Base-by-base conservation (phyloP, 2,797 vertebrate genomes). In the Remorina albescens region DNA sequence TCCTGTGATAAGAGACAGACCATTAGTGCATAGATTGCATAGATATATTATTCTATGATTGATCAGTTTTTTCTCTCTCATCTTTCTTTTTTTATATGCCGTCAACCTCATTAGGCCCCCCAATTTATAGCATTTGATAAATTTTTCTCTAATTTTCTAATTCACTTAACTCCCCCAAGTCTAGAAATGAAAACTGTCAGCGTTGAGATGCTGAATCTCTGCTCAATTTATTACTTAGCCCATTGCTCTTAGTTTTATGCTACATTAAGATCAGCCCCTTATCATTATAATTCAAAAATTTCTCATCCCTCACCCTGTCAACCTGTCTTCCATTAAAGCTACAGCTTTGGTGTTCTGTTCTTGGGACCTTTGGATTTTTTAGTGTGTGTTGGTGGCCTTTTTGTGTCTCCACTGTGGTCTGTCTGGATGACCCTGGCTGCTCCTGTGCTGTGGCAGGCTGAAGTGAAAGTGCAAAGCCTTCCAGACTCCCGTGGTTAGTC, bases 401-500 rank as follows among this genome's bases (percentile, higher is more conserved):
- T 49, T 71, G 74, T 67, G 54, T 49, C 60, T 76, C 47, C 59
- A 60, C 65, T 53, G 53, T 44, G 54, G 75, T 79, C 81, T 62
- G 56, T 79, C 72, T 66, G 79, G 78, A 76, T 86, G 90, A 90
- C 87, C 82, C 85, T 41, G 55, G 49, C 74, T 79, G 76, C 70
- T 83, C 76, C 78, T 79, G 57, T 57, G 64, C 71, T 88, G 84
- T 64, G 78, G 83, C 78, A 61, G 74, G 59, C 69, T 77, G 53
- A 58, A 67, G 55, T 85, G 77, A 82, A 75, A 75, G 36, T 78
- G 58, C 49, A 78, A 73, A 66, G 65, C 74, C 86, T 67, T 91
- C 89, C 92, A 91, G 88, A 83, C 83, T 86, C 71, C 76, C 53
- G 88, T 72, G 91, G 92, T 93, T 72, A 71, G 71, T 73, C 61